These are phyloP conservation scores for Elegia similella DNA, from an alignment of 2,888 invertebrate species.

Conservation along the genomic window DNA sequence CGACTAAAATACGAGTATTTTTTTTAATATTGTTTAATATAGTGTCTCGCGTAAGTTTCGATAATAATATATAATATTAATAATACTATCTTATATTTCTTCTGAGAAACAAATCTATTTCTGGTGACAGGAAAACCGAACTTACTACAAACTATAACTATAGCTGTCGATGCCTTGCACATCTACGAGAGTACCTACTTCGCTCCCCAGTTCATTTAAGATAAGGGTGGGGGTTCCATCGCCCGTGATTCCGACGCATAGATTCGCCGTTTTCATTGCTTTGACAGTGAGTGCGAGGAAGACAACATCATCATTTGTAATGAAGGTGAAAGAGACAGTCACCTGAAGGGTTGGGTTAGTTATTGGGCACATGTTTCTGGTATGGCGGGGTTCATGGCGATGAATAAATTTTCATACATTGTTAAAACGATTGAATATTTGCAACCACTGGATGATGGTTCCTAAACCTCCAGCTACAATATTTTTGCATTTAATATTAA, in stretches of 20 bases:
- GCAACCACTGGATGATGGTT: background rate
- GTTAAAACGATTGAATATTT: conserved; percentile 26
- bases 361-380: conserved; percentile 61
- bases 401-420: conserved; percentile 50
- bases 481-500: too few species aligned
- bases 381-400: conserved; percentile 40
- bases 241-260: conserved; percentile 75
- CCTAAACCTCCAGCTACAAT: background rate
- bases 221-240: conserved; percentile 60
- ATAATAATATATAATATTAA: background rate
- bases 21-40: too few species aligned
- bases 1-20: too few species aligned
- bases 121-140: background rate
- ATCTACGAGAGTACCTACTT: conserved; percentile 45
- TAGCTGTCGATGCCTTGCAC: background rate
- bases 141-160: background rate
- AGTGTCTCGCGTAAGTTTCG: too few species aligned
- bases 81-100: background rate
- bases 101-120: background rate
- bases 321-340: conserved; percentile 49
- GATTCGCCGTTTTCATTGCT: conserved; percentile 77
- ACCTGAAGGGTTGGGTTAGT: conserved; percentile 65
- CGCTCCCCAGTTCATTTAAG: conserved; percentile 75
- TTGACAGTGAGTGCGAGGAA: conserved; percentile 62
- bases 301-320: conserved; percentile 41